Evolutionary conservation across 2,113 vertebrate genomes (phyloP).

Genomic region (Chionis minor): DNA sequence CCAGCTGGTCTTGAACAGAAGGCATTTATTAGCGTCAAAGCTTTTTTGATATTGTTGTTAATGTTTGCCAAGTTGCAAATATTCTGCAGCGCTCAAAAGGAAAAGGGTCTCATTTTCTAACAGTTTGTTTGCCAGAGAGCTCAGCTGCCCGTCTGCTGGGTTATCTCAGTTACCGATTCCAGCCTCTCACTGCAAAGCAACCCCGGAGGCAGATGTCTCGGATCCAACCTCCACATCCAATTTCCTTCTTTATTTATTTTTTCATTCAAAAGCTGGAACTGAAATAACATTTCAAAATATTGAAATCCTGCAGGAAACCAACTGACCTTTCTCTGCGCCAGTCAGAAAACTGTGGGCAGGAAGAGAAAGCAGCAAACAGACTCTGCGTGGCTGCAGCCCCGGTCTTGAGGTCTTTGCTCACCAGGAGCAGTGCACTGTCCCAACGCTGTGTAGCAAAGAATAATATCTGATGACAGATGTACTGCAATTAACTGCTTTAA

Average conservation of each 20-base stretch:
- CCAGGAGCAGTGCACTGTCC: background rate
- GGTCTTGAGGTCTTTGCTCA: background rate
- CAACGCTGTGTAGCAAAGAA: accelerated
- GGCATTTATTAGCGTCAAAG: background rate
- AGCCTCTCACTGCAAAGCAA: background rate
- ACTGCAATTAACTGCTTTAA: background rate
- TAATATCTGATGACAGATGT: background rate
- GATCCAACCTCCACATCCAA: background rate
- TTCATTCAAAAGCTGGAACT: background rate
- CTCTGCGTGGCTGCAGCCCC: background rate
- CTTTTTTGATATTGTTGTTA: background rate
- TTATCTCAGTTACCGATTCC: background rate
- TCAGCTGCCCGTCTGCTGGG: background rate
- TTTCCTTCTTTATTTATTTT: background rate
- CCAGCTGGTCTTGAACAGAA: background rate
- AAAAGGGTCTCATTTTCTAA: background rate
- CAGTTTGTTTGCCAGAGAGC: background rate
- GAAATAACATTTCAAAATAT: conserved; percentile 21
- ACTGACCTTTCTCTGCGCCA: background rate
- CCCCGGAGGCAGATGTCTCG: background rate
- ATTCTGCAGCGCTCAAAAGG: background rate
- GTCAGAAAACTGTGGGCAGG: background rate
- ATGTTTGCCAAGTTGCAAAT: background rate
- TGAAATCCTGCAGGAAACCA: conserved; percentile 42
- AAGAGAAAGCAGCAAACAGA: background rate